Evolutionary conservation across 1,140 invertebrate genomes (phyloP).

Genomic region (Polypedilum vanderplanki): DNA sequence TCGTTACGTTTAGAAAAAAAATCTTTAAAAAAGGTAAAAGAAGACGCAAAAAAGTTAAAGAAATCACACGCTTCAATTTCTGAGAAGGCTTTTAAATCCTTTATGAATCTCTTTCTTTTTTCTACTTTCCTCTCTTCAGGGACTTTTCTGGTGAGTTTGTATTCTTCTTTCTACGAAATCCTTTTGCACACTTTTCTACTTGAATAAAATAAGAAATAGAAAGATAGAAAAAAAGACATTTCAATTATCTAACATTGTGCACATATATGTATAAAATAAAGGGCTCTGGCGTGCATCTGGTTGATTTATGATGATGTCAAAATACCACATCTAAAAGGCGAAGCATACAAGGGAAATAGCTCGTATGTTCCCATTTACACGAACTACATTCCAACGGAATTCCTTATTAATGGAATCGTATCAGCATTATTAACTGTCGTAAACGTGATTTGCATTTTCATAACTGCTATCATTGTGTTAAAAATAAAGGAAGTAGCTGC

Average conservation of each 20-base stretch:
- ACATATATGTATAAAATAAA: background rate
- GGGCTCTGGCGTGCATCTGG: slow-evolving; percentile 68
- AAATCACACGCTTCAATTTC: background rate
- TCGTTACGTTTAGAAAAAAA: too few species aligned
- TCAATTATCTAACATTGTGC: background rate
- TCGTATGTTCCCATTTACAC: slow-evolving; percentile 60
- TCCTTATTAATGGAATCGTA: slow-evolving; percentile 67
- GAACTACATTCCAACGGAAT: slow-evolving; percentile 65
- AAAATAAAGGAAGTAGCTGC: slow-evolving; percentile 84
- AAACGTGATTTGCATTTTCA: slow-evolving; percentile 78
- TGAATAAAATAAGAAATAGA: background rate
- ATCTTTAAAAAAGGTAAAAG: too few species aligned
- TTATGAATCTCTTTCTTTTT: background rate
- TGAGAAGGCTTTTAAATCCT: background rate
- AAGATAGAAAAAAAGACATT: background rate
- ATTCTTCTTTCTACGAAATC: background rate
- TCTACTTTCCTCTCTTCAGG: background rate
- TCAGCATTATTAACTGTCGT: slow-evolving; percentile 72
- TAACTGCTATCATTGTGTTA: slow-evolving; percentile 70
- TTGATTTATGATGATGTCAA: slow-evolving; percentile 57
- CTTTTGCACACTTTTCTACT: background rate
- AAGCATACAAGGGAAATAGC: slow-evolving; percentile 53
- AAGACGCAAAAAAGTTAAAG: too few species aligned
- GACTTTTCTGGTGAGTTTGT: slow-evolving; percentile 7
- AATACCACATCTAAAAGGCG: slow-evolving; percentile 61